Conservation (phyloP, 2,888 invertebrate species). For the Brachynemurus nebulosus region DNA sequence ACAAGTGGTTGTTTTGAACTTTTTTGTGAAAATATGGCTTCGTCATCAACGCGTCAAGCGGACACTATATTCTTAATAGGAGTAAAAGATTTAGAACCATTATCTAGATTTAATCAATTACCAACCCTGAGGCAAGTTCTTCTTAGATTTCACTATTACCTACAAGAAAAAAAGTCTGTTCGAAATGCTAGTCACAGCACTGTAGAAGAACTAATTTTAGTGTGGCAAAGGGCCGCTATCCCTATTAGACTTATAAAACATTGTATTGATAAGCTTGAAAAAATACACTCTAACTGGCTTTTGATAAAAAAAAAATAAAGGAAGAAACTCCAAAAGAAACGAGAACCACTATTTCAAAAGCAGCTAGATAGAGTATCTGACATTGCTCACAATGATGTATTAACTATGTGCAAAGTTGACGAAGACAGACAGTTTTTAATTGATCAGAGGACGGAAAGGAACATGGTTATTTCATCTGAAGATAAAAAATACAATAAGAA, state of each 20-base stretch:
- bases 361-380: not conserved
- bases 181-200: not conserved
- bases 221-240: not conserved
- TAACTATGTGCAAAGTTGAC: not conserved
- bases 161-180: not conserved
- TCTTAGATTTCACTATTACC: not conserved
- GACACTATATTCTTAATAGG: not conserved
- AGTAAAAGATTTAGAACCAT: not conserved
- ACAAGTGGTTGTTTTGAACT: no score
- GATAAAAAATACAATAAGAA: not conserved
- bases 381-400: not conserved
- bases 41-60: no score
- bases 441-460: not conserved
- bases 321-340: not conserved
- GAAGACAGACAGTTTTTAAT: constrained; percentile 4
- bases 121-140: not conserved
- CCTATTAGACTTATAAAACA: not conserved
- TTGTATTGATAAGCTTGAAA: not conserved
- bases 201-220: not conserved
- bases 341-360: not conserved
- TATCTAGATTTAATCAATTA: not conserved
- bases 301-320: not conserved
- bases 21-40: no score
- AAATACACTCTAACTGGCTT: not conserved
- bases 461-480: not conserved